These are phyloP conservation scores for Choloepus hoffmanni DNA, from an alignment of 2,113 vertebrate species.

Conservation along the genomic window DNA sequence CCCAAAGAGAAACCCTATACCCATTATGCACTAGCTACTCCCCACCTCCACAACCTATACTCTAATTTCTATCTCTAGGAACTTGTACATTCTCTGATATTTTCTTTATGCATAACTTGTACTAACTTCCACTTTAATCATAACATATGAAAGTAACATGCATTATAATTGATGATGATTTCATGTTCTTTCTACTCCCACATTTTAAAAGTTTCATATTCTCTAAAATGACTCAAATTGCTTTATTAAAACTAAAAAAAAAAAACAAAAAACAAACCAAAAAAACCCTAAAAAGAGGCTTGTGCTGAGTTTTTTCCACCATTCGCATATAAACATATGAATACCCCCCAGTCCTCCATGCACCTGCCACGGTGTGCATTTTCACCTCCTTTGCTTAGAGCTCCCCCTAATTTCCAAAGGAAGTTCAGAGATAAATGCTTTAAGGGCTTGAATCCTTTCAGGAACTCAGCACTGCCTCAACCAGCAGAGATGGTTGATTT, in stretches of 20 bases:
- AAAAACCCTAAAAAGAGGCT: not conserved
- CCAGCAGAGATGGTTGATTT: not conserved
- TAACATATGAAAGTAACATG: not conserved
- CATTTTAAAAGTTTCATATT: not conserved
- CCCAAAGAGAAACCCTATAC: too few relatives aligned
- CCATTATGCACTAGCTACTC: too few relatives aligned
- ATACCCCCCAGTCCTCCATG: not conserved
- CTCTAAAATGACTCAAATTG: conserved; percentile 29
- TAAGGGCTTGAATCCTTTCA: not conserved
- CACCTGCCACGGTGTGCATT: not conserved
- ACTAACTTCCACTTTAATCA: not conserved
- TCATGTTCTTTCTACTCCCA: not conserved
- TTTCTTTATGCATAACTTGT: not conserved
- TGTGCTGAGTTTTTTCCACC: not conserved
- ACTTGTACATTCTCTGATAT: too few relatives aligned
- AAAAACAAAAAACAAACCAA: too few relatives aligned
- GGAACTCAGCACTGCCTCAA: not conserved
- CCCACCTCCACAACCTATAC: too few relatives aligned
- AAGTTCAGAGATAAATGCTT: not conserved
- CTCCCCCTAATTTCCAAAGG: conserved; percentile 45
- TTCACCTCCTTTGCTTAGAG: conserved; percentile 55
- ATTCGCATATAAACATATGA: not conserved
- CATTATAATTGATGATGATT: conserved; percentile 3
- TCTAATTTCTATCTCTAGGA: too few relatives aligned
- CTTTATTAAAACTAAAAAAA: conserved; percentile 32